These are phyloP conservation scores for Pantherophis vulpinus DNA, from an alignment of 2,797 vertebrate genomes.

Conservation along the genomic window DNA sequence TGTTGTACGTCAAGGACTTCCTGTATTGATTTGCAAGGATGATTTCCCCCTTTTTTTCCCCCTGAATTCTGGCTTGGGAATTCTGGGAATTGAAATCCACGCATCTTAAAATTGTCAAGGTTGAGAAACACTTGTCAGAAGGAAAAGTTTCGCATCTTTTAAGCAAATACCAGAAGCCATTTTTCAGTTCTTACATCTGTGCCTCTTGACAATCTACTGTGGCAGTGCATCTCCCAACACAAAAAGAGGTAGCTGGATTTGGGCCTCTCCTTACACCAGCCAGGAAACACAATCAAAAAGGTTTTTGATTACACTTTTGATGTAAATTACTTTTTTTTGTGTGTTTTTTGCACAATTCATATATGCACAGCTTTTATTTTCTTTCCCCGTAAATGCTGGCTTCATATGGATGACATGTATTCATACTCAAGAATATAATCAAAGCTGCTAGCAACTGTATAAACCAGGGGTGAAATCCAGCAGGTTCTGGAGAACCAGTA, in stretches of 20 bases:
- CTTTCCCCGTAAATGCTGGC: too few relatives aligned
- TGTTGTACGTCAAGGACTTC: background rate
- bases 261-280: background rate
- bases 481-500: too few relatives aligned
- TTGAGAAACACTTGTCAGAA: background rate
- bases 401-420: background rate
- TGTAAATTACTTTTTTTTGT: background rate
- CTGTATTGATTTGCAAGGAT: background rate
- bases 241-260: background rate
- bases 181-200: background rate
- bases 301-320: too few relatives aligned
- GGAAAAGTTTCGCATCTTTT: background rate
- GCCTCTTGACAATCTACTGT: background rate
- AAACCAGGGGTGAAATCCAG: too few relatives aligned
- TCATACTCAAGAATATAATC: background rate
- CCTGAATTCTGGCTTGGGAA: background rate
- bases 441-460: background rate
- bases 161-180: background rate
- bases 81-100: background rate
- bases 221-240: background rate
- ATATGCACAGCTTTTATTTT: background rate
- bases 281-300: background rate
- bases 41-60: background rate
- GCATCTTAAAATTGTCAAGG: background rate
- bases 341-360: background rate